These are phyloP conservation scores for Craniophora ligustri DNA, from an alignment of 2,888 invertebrate species.

Conservation along the genomic window DNA sequence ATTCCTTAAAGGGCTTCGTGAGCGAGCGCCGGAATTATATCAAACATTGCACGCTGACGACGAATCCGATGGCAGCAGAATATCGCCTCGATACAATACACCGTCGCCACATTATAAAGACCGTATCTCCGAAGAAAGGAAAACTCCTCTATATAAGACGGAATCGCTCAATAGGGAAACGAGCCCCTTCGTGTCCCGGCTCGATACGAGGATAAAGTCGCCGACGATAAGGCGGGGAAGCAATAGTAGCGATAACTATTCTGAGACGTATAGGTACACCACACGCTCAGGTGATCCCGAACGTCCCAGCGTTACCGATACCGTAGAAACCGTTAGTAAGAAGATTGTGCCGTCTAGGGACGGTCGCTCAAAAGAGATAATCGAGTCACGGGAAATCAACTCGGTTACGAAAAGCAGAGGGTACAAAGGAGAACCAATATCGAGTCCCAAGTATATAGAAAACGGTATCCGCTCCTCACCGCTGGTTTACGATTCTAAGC, in stretches of 20 bases:
- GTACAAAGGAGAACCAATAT: conserved; percentile 83
- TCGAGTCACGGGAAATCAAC: conserved; percentile 92
- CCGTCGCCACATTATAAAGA: conserved; percentile 86
- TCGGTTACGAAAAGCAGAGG: conserved; percentile 91
- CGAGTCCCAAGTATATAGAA: conserved; percentile 87
- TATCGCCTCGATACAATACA: conserved; percentile 81
- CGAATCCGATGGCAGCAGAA: conserved; percentile 84
- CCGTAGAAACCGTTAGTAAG: conserved; percentile 91
- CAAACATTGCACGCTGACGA: conserved; percentile 91
- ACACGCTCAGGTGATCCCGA: conserved; percentile 91
- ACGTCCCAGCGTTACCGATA: conserved; percentile 91
- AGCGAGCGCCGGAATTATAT: conserved; percentile 92
- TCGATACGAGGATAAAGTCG: conserved; percentile 81
- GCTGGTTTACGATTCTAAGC: conserved; percentile 75
- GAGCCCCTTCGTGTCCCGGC: conserved; percentile 82
- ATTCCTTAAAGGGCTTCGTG: conserved; percentile 91
- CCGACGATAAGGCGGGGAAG: conserved; percentile 89
- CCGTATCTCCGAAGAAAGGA: conserved; percentile 81
- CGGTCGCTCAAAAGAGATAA: conserved; percentile 90
- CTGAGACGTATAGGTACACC: conserved; percentile 92
- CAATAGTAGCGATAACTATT: conserved; percentile 91
- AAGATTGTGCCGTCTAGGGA: conserved; percentile 90
- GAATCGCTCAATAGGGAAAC: conserved; percentile 83
- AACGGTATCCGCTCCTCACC: conserved; percentile 79
- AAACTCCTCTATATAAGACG: conserved; percentile 82